phyloP scores from a whole-genome alignment of 2,888 invertebrate genomes.

The Xanthia togata region DNA sequence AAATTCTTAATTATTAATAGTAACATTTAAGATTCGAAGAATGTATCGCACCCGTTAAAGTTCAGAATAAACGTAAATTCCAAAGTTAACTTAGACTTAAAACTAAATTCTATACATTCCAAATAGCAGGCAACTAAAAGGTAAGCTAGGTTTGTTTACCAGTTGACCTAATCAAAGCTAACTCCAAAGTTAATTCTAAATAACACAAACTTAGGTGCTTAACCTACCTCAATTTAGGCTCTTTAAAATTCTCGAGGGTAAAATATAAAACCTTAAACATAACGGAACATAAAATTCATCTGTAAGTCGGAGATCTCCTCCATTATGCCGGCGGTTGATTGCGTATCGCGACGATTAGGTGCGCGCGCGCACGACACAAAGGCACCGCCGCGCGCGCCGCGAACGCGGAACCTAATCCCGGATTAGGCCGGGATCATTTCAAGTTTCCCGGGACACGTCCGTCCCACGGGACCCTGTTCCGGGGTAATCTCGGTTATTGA shows the following conservation, averaged over 20 bases:
- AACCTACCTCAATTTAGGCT: constrained; percentile 22
- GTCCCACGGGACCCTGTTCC: constrained; percentile 71
- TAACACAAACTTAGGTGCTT: background rate
- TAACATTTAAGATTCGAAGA: constrained; percentile 47
- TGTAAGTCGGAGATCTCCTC: constrained; percentile 62
- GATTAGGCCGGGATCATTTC: constrained; percentile 68
- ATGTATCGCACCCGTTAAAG: constrained; percentile 31
- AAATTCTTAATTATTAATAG: constrained; percentile 58
- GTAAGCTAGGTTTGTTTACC: constrained; percentile 13
- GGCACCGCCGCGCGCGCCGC: constrained; percentile 64
- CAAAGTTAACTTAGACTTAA: constrained; percentile 12
- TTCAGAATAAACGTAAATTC: constrained; percentile 47
- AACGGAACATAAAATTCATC: constrained; percentile 63
- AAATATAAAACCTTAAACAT: constrained; percentile 43
- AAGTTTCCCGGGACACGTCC: constrained; percentile 71
- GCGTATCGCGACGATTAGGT: constrained; percentile 82
- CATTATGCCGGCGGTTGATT: constrained; percentile 80
- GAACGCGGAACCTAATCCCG: constrained; percentile 81
- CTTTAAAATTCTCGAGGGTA: constrained; percentile 14
- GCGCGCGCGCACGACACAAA: constrained; percentile 83
- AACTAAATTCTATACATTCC: constrained; percentile 25
- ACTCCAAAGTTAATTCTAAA: constrained; percentile 8
- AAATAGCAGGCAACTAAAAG: constrained; percentile 9
- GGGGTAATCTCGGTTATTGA: constrained; percentile 69
- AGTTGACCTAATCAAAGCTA: constrained; percentile 17